Conservation (phyloP, 2,888 invertebrate genomes). For the Atherix ibis region DNA sequence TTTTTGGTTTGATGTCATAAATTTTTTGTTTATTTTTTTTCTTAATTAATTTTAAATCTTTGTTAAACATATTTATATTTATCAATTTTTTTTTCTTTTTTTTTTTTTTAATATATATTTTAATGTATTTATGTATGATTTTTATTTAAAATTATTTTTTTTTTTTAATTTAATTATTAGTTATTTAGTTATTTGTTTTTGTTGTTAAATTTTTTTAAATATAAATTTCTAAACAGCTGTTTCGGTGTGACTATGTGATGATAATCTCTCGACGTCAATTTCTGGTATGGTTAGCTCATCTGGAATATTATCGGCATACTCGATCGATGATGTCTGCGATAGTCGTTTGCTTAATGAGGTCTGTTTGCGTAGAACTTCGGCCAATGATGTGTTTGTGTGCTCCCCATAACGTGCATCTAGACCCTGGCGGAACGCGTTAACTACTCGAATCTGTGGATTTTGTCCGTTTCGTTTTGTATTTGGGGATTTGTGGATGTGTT, state of each 20-base stretch:
- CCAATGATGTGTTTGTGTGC: slow-evolving; percentile 81
- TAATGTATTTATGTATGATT: too few species aligned
- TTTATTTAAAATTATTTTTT: too few species aligned
- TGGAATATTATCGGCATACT: slow-evolving; percentile 77
- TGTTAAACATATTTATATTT: too few species aligned
- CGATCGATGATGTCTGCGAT: slow-evolving; percentile 82
- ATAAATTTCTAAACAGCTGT: slow-evolving; percentile 73
- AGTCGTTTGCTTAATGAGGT: slow-evolving; percentile 81
- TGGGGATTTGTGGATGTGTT: neutral
- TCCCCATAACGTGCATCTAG: slow-evolving; percentile 89
- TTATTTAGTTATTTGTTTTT: too few species aligned
- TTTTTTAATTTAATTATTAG: too few species aligned
- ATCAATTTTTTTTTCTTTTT: too few species aligned
- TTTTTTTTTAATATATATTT: too few species aligned
- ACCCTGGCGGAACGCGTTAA: slow-evolving; percentile 99
- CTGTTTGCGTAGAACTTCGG: slow-evolving; percentile 87
- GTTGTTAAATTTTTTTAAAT: too few species aligned
- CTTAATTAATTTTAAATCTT: too few species aligned
- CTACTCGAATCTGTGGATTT: slow-evolving; percentile 93
- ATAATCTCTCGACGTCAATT: slow-evolving; percentile 82
- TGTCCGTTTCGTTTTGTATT: slow-evolving; percentile 10
- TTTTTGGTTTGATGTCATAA: too few species aligned
- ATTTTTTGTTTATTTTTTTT: too few species aligned
- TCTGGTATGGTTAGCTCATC: slow-evolving; percentile 80
- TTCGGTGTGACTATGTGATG: slow-evolving; percentile 88